These are phyloP conservation scores for Anguilla japonica DNA, from an alignment of 2,113 vertebrate genomes.

Conservation along the genomic window DNA sequence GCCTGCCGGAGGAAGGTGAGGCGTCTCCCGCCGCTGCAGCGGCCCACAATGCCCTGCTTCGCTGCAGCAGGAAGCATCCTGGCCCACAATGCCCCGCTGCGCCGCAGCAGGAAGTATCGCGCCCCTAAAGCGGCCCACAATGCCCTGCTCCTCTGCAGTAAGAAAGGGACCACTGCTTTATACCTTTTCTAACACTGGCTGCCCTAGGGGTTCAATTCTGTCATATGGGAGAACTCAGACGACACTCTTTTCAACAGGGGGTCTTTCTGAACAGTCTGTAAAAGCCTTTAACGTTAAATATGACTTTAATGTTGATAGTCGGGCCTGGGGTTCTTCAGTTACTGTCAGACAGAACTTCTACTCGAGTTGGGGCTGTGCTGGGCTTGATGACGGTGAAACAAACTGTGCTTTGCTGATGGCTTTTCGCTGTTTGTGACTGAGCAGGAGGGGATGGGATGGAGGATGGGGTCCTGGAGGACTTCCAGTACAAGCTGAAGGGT, in stretches of 20 bases:
- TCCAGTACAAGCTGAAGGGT: conserved; percentile 92
- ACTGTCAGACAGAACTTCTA: too few relatives aligned
- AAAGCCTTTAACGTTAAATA: not conserved
- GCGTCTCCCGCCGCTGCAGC: not conserved
- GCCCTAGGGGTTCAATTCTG: too few relatives aligned
- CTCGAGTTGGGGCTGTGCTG: too few relatives aligned
- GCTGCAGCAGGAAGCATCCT: not conserved
- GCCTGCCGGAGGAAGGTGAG: conserved; percentile 89
- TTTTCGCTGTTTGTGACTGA: not conserved
- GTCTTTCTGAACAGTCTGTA: not conserved
- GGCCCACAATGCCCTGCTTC: not conserved
- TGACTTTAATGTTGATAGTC: not conserved
- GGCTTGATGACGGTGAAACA: not conserved
- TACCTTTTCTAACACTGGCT: too few relatives aligned
- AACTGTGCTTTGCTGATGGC: not conserved
- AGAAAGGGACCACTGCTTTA: too few relatives aligned
- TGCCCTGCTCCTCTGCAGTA: not conserved
- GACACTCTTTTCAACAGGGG: too few relatives aligned
- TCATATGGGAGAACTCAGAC: not conserved
- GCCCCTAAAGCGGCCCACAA: too few relatives aligned
- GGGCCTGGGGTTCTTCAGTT: too few relatives aligned
- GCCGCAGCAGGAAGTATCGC: too few relatives aligned
- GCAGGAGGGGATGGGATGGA: conserved; percentile 85
- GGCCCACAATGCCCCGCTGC: too few relatives aligned
- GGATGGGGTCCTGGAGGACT: conserved; percentile 88